Evolutionary conservation across 2,797 vertebrate genomes (phyloP), one percentile per base, ranked within the genome.

Genomic region (Propithecus deckenii): DNA sequence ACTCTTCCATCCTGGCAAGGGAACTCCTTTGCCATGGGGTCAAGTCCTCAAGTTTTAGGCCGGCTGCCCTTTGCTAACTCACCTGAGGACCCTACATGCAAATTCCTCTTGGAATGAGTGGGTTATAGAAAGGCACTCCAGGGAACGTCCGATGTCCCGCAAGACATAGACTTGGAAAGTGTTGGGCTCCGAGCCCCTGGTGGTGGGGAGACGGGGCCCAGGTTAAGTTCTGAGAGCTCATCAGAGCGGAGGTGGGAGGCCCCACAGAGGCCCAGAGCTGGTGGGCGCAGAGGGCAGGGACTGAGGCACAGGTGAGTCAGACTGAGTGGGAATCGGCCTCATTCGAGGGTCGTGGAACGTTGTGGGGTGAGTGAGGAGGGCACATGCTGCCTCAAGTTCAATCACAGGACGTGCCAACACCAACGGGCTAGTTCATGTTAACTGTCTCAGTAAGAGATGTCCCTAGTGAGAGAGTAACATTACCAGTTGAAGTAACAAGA

Each of bases 401-500:
- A 30, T 20, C 65, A 41, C 20, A 28, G 57, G 61, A 46, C 0
- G 1, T 12, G 32, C 57, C 55, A 8, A 32, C 7, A 30, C 2
- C 43, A 23, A 59, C 11, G 48, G 46, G 9, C 61, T 25, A 72
- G 10, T 74, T 67, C 48, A 28, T 2, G 23, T 5, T 15, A 75
- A 32, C 55, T 67, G 57, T 57, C 46, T 79, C 18, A 43, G 14
- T 35, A 22, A 48, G 55, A 65, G n/a, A 43, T 65, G 65, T 22
- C 0, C 28, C 50, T 8, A 0, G 10, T n/a, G 28, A 35, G 57
- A 86, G 41, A 57, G 32, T 2, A 63, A 63, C 13, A 25, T 0
- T 18, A 10, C 18, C 7, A 50, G 57, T 3, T 23, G 30, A 75
- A 38, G 6, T 35, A 67, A 22, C 7, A 52, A 50, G 30, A 67